Percentiles rank a stretch among this genome's conserved stretches.
Conservation (phyloP, 2,888 invertebrate genomes). For the Aporophyla nigra region DNA sequence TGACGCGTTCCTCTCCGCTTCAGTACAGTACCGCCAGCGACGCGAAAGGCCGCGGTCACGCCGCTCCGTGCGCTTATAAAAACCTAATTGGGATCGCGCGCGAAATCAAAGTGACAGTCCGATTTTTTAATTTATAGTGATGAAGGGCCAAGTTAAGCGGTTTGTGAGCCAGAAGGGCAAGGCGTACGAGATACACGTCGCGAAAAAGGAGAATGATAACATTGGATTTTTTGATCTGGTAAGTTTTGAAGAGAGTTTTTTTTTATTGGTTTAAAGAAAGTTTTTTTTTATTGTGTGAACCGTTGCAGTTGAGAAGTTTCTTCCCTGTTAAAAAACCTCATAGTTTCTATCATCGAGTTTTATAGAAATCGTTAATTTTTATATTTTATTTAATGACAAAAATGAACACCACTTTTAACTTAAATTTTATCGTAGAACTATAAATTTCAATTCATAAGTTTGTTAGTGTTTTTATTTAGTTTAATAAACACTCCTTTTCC, state of each 20-base stretch:
- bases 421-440: not conserved
- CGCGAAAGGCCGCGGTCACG: conserved; percentile 49
- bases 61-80: conserved; percentile 33
- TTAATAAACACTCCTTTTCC: not conserved
- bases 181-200: conserved; percentile 66
- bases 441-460: not conserved
- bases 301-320: not conserved
- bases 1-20: not conserved
- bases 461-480: too few species aligned
- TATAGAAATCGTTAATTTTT: not conserved
- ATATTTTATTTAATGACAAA: not conserved
- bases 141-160: conserved; percentile 74
- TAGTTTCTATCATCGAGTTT: not conserved
- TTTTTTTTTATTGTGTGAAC: not conserved
- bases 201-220: conserved; percentile 53
- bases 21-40: conserved; percentile 48
- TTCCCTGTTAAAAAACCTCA: not conserved
- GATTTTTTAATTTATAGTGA: conserved; percentile 45
- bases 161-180: conserved; percentile 74
- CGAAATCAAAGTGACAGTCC: conserved; percentile 50
- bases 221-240: conserved; percentile 74
- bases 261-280: conserved; percentile 8
- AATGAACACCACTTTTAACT: too few species aligned
- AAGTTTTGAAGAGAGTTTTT: conserved; percentile 41
- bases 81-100: conserved; percentile 56